Evolutionary conservation across 2,113 vertebrate species (phyloP), one percentile per base, ranked within the genome.

Genomic region (Sula dactylatra): DNA sequence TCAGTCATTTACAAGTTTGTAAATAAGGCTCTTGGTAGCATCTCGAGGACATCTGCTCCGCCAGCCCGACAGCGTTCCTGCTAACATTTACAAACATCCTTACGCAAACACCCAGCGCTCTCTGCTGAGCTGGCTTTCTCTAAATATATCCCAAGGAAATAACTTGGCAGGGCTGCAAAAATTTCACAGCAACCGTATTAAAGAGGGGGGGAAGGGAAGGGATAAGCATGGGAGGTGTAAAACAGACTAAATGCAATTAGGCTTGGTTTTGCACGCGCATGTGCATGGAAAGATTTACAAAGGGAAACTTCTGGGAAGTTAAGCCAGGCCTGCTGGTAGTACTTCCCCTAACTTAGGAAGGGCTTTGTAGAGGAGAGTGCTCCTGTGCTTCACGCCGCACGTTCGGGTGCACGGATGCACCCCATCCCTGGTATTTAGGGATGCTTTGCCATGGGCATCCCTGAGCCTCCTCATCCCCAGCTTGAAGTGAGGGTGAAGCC

Each of bases 111-210:
- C 86, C 91, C 76, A 81, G 92, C 38, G 55, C 74, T 90, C 97
- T 96, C 97, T 93, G 72, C 96, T 98, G 98, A 97, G 97, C 97
- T 98, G 90, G 90, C 97, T 96, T 96, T 94, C 96, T 97, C 97
- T 98, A 98, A 98, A 98, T 98, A 98, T 97, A 98, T 97, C 97
- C 95, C 95, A 94, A 97, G 97, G 97, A 98, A 98, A 96, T 93
- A 98, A 97, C 94, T 98, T 97, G 97, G 97, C 97, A 97, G 95
- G 65, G 64, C 86, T 92, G 96, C 97, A 97, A 98, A 96, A 95
- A 98, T 97, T 96, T 98, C 98, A 93, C 97, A 97, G 97, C 83
- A 81, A 91, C 94, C 61, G 69, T 93, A 95, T 96, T 96, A 92
- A 91, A 70, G 47, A 82, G 80, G 10, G 29, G 15, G 4, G 36